A percentile compares a stretch with the other conserved stretches of the same genome.
phyloP scores from a whole-genome alignment of 2,888 invertebrate species.

The Orchesellides sinensis region DNA sequence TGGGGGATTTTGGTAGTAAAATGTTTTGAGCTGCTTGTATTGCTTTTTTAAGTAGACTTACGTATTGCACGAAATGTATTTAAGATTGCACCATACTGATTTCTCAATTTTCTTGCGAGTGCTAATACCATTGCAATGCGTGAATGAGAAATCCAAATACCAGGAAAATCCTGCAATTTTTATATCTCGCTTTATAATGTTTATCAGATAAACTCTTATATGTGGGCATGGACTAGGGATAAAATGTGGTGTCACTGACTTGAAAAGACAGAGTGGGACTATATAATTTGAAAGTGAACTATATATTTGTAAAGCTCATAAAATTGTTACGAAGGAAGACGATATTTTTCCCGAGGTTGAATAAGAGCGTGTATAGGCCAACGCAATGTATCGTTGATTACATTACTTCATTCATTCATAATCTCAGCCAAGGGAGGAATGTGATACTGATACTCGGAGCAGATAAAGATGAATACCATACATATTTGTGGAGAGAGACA shows the following conservation, averaged over 20 bases:
- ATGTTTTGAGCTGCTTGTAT: not conserved
- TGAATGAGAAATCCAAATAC: not conserved
- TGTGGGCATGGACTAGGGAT: not conserved
- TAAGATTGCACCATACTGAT: too few relatives aligned
- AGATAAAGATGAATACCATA: not conserved
- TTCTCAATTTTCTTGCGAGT: too few relatives aligned
- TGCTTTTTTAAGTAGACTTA: not conserved
- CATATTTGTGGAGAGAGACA: not conserved
- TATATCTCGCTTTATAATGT: too few relatives aligned
- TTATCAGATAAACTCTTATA: not conserved
- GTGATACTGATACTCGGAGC: not conserved
- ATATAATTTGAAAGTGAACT: not conserved
- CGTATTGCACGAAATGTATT: too few relatives aligned
- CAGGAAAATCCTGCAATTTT: too few relatives aligned
- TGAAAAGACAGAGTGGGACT: not conserved
- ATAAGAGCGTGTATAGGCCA: not conserved
- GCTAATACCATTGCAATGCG: not conserved
- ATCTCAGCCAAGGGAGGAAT: too few relatives aligned
- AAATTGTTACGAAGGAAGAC: not conserved
- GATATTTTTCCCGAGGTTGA: not conserved
- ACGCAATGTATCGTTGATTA: not conserved
- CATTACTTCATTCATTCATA: not conserved
- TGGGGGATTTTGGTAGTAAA: too few relatives aligned
- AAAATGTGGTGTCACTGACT: not conserved
- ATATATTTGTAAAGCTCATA: not conserved